Percentiles rank a stretch among this genome's conserved stretches.
These are phyloP conservation scores for Calliopsis andreniformis DNA, from an alignment of 1,140 invertebrate genomes.

Conservation along the genomic window DNA sequence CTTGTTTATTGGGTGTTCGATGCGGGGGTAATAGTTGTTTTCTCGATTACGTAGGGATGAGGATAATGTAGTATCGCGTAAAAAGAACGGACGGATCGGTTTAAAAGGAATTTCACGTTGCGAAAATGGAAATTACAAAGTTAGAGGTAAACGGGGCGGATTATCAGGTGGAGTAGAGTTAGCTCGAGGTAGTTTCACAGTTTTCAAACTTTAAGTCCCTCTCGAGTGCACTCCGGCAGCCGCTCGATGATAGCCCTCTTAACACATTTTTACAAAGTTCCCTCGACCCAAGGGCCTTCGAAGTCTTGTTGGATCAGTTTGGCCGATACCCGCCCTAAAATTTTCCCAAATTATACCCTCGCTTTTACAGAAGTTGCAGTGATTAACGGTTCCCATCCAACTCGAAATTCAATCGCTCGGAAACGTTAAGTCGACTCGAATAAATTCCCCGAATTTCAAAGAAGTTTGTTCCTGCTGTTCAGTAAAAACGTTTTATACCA, in stretches of 20 bases:
- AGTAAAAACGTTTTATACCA: too few species aligned
- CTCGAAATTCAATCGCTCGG: too few species aligned
- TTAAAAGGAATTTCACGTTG: not conserved
- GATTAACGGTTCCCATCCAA: too few species aligned
- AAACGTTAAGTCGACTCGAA: too few species aligned
- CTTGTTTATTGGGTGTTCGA: not conserved
- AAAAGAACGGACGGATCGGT: not conserved
- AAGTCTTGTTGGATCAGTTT: not conserved
- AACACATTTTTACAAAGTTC: constrained; percentile 25
- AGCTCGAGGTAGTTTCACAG: constrained; percentile 16
- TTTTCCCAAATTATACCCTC: not conserved
- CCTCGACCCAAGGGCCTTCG: not conserved
- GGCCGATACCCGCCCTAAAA: not conserved
- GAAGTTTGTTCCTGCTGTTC: too few species aligned
- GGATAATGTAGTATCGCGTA: too few species aligned
- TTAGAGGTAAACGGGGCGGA: constrained; percentile 5
- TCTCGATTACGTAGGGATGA: too few species aligned
- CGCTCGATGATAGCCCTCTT: constrained; percentile 10
- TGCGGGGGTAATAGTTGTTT: not conserved
- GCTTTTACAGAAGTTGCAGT: too few species aligned
- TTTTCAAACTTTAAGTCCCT: constrained; percentile 14
- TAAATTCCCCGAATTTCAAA: too few species aligned
- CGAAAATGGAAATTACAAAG: constrained; percentile 4
- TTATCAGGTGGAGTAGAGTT: not conserved
- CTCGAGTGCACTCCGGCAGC: not conserved